phyloP scores from a whole-genome alignment of 2,113 vertebrate genomes.

The Arenaria interpres region DNA sequence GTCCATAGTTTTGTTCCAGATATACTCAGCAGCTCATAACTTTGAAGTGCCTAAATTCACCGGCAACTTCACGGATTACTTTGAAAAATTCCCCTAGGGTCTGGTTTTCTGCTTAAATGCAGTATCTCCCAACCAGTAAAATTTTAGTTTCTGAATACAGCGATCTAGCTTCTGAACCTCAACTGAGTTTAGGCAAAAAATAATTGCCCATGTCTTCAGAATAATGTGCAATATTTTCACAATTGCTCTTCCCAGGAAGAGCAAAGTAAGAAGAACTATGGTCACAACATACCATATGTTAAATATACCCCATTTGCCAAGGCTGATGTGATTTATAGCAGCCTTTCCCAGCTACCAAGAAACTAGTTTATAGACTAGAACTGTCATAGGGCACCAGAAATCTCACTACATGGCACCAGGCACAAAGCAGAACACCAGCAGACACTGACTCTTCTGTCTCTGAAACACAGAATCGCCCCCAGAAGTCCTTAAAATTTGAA shows the following conservation, averaged over 20 bases:
- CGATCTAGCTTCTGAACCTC: neutral
- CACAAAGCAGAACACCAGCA: neutral
- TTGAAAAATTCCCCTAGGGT: neutral
- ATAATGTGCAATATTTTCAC: neutral
- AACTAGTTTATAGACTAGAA: neutral
- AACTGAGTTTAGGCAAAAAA: neutral
- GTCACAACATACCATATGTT: neutral
- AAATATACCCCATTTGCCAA: neutral
- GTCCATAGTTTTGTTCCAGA: neutral
- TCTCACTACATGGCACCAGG: neutral
- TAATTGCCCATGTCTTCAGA: neutral
- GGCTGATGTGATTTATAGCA: neutral
- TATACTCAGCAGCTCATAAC: neutral
- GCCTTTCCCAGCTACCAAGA: neutral
- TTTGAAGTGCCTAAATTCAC: neutral
- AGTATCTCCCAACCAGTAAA: neutral
- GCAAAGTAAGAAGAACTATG: neutral
- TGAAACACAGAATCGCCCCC: neutral
- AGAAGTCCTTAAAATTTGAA: neutral
- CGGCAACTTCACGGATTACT: neutral
- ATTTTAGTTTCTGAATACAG: neutral
- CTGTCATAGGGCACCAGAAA: neutral
- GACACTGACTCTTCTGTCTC: neutral
- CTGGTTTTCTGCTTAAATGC: neutral
- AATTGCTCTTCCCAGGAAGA: neutral